phyloP scores from a whole-genome alignment of 1,140 invertebrate genomes.

The Glossosoma conforme region DNA sequence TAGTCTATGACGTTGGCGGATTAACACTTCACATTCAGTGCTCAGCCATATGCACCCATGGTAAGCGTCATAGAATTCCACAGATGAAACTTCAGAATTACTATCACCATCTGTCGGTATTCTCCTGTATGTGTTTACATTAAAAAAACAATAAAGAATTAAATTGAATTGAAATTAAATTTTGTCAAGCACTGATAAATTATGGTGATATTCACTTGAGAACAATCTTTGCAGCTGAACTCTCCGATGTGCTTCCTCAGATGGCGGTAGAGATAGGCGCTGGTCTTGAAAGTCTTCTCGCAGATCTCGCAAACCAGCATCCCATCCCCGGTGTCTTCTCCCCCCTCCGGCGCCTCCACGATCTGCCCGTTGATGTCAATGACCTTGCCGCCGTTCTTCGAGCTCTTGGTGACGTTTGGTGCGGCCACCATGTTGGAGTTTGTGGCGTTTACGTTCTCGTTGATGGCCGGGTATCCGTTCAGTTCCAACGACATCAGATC shows the following conservation, averaged over 20 bases:
- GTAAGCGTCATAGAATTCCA: neutral
- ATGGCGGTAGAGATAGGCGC: constrained; percentile 47
- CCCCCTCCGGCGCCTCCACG: too few species aligned
- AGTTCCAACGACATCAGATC: too few species aligned
- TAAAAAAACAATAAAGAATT: neutral
- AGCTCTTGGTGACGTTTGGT: too few species aligned
- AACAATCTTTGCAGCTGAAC: constrained; percentile 42
- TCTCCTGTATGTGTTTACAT: neutral
- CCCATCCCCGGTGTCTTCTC: neutral
- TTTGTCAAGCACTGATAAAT: constrained; percentile 1
- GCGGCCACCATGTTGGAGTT: too few species aligned
- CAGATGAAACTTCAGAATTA: neutral
- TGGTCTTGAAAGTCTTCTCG: constrained; percentile 45
- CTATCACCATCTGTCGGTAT: neutral
- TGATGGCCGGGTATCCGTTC: too few species aligned
- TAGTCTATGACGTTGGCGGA: too few species aligned
- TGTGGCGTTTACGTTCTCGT: too few species aligned
- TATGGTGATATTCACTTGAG: constrained; percentile 33
- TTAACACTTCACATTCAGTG: neutral
- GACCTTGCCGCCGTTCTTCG: too few species aligned
- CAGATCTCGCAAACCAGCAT: constrained; percentile 50
- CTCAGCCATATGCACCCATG: neutral
- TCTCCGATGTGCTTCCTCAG: constrained; percentile 51
- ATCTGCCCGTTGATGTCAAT: too few species aligned
- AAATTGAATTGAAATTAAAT: constrained; percentile 2